A percentile compares a stretch with the other conserved stretches of the same genome.
phyloP scores from a whole-genome alignment of 2,113 vertebrate genomes.

The Microcebus lehilahytsara region DNA sequence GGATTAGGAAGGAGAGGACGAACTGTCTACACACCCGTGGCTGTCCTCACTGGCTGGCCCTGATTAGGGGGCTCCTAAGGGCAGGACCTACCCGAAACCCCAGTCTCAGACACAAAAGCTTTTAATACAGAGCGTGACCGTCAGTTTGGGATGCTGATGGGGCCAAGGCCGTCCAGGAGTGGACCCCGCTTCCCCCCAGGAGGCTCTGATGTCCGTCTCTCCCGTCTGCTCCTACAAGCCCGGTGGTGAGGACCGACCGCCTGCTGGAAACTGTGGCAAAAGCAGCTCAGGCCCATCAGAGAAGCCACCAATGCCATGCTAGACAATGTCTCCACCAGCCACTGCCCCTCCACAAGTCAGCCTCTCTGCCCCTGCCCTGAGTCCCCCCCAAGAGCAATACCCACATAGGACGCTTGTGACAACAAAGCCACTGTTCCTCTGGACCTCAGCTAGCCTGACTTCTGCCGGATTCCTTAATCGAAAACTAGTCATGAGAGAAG shows the following conservation, averaged over 20 bases:
- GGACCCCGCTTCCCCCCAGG: too few relatives aligned
- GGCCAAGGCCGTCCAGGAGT: neutral
- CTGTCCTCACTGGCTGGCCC: neutral
- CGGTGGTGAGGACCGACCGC: neutral
- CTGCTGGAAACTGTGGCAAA: neutral
- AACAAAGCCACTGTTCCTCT: neutral
- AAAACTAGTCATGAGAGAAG: neutral
- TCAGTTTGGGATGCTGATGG: neutral
- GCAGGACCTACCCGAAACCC: neutral
- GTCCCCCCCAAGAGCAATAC: neutral
- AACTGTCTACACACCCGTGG: fast-evolving
- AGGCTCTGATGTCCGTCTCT: neutral
- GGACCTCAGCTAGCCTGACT: neutral
- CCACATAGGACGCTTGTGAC: neutral
- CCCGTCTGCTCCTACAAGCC: neutral
- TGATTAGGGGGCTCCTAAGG: fast-evolving
- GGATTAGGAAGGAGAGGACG: neutral
- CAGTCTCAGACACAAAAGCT: neutral
- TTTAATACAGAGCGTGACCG: neutral
- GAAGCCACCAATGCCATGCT: fast-evolving
- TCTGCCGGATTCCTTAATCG: neutral
- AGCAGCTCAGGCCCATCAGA: neutral
- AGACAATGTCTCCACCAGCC: neutral
- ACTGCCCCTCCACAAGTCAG: neutral
- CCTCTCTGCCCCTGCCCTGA: neutral